Base-by-base conservation (phyloP, 2,113 vertebrate species). In the Abramis brama region DNA sequence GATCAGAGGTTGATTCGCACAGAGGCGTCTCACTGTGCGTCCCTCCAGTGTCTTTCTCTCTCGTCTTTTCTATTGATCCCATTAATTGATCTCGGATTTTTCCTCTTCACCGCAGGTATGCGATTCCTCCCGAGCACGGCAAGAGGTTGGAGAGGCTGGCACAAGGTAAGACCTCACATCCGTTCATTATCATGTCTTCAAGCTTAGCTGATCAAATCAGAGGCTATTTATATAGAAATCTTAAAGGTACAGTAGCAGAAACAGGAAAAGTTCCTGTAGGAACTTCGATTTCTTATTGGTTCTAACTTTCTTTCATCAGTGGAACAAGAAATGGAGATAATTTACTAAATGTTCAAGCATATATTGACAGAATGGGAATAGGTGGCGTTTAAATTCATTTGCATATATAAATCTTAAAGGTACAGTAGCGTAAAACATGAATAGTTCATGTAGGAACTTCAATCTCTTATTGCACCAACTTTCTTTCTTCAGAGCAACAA, bases 81-180 rank as follows among this genome's bases (percentile, higher is more conserved):
- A 52, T 50, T 77, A 84, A 79, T 60, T 85, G 83, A 85, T 90
- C 57, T 83, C 57, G 81, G 33, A 87, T 60, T 83, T 60, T 79
- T 30, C 64, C 12, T 70, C 19, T 70, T 11, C 30, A 73, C 91
- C 88, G 91, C 86, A 99, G 98, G 98, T 99, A 99, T 0, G 93
- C 96, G 15, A 92, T 99, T 9, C 97, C 98, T 1, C 98, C 98
- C 0, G 98, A 99, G 52, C 98, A 99, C 0, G 98, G 98, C 89
- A 99, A 99, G 92, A 94, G 98, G 55, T 91, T 99, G 89, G 98
- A 99, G 87, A 95, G 98, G 76, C 94, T 99, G 91, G 98, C 98
- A 0, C 97, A 99, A 94, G 98, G 98, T 99, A 91, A 94, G 93
- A 55, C 30, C n/a, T 68, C 57, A 47, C 15, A 62, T 43, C 33